A percentile compares a stretch with the other conserved stretches of the same genome.
These are phyloP conservation scores for Graphium colonna DNA, from an alignment of 2,888 invertebrate genomes.

Conservation along the genomic window DNA sequence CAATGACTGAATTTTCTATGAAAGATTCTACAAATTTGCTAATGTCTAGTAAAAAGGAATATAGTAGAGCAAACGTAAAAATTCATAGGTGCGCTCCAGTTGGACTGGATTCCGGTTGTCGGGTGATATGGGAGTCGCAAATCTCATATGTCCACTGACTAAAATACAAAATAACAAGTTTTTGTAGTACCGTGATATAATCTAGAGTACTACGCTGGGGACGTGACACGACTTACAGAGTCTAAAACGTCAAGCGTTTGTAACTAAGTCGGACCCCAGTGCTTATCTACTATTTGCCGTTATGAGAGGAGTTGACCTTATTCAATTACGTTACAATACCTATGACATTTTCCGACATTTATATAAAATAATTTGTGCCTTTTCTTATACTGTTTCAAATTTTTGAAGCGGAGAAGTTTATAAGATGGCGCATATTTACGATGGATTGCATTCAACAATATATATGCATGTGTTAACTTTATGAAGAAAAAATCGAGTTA, in stretches of 20 bases:
- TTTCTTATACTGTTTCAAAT: slow-evolving; percentile 19
- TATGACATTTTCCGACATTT: not conserved
- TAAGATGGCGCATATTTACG: no score
- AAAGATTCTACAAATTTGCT: no score
- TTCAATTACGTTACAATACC: slow-evolving; percentile 9
- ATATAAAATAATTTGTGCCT: not conserved
- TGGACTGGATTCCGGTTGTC: not conserved
- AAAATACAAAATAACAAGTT: slow-evolving; percentile 38
- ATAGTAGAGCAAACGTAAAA: not conserved
- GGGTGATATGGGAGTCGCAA: not conserved
- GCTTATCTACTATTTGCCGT: slow-evolving; percentile 16
- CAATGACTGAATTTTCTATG: no score
- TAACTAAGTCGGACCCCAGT: slow-evolving; percentile 12
- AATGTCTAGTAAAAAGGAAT: no score
- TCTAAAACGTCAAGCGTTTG: slow-evolving; percentile 27
- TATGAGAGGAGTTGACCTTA: slow-evolving; percentile 9
- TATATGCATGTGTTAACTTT: no score
- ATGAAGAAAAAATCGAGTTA: no score
- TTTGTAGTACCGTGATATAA: slow-evolving; percentile 47
- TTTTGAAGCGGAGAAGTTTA: no score
- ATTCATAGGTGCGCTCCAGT: no score
- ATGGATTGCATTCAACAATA: no score
- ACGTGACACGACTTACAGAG: slow-evolving; percentile 49
- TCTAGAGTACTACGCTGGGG: slow-evolving; percentile 49
- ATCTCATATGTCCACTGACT: slow-evolving; percentile 19